Evolutionary conservation across 2,797 vertebrate genomes (phyloP).

Genomic region (Bryconaethiops microstoma): DNA sequence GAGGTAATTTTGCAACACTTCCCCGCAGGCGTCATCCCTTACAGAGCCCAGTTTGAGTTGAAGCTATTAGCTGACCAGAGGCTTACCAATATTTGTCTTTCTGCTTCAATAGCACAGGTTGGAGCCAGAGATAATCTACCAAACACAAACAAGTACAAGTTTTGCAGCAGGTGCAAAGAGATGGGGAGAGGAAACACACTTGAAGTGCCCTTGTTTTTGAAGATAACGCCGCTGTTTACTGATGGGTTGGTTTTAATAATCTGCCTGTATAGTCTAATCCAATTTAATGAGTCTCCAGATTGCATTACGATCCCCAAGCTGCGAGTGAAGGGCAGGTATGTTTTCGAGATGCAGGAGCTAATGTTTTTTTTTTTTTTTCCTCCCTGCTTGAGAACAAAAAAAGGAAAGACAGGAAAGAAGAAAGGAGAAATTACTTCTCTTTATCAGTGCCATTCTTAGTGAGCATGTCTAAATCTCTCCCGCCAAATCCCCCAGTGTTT

Average conservation of each 20-base stretch:
- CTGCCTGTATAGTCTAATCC: slow-evolving; percentile 84
- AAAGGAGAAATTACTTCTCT: slow-evolving; percentile 14
- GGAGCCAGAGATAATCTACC: slow-evolving; percentile 51
- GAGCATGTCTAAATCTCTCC: slow-evolving; percentile 24
- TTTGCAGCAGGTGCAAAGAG: slow-evolving; percentile 46
- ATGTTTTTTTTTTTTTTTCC: slow-evolving; percentile 63
- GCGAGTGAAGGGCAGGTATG: slow-evolving; percentile 71
- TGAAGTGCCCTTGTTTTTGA: slow-evolving; percentile 54
- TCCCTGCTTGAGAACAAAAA: slow-evolving; percentile 21
- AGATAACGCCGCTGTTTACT: slow-evolving; percentile 65
- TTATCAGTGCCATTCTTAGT: slow-evolving; percentile 32
- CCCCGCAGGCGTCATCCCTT: slow-evolving; percentile 45
- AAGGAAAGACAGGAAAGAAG: not conserved
- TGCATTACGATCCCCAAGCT: slow-evolving; percentile 81
- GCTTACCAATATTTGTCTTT: slow-evolving; percentile 56
- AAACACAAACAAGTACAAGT: slow-evolving; percentile 52
- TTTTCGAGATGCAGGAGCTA: slow-evolving; percentile 79
- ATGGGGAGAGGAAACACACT: slow-evolving; percentile 37
- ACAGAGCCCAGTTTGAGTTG: slow-evolving; percentile 40
- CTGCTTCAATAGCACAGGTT: slow-evolving; percentile 51
- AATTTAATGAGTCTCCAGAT: slow-evolving; percentile 86
- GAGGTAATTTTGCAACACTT: slow-evolving; percentile 50
- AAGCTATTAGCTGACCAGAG: slow-evolving; percentile 56
- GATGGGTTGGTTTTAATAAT: slow-evolving; percentile 84
- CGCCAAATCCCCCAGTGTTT: slow-evolving; percentile 22